Percentiles rank a stretch among this genome's conserved stretches.
These are phyloP conservation scores for Podotricha telesiphe DNA, from an alignment of 2,888 invertebrate genomes.

Conservation along the genomic window DNA sequence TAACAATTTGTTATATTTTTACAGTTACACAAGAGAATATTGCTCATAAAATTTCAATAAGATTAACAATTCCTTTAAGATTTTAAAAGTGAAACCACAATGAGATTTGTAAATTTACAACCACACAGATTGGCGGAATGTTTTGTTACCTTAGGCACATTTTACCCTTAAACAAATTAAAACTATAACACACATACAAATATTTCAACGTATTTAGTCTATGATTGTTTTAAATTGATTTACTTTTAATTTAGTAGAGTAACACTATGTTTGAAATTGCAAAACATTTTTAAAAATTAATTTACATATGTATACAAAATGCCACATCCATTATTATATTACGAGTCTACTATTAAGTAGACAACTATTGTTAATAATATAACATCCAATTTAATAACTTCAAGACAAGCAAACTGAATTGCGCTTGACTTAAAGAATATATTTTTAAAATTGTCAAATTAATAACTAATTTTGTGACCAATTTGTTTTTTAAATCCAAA, in stretches of 20 bases:
- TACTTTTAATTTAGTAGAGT: background rate
- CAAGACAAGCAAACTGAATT: background rate
- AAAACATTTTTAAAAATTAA: background rate
- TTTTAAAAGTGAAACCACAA: constrained; percentile 27
- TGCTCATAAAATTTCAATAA: constrained; percentile 24
- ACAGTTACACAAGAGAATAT: background rate
- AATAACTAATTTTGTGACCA: background rate
- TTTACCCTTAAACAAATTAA: constrained; percentile 50
- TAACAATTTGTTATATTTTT: background rate
- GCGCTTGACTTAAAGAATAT: background rate
- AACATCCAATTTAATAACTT: background rate
- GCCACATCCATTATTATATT: background rate
- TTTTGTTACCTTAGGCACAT: constrained; percentile 62
- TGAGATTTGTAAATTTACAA: constrained; percentile 28
- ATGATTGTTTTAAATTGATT: no score
- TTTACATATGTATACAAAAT: background rate
- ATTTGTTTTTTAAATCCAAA: background rate
- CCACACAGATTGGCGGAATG: constrained; percentile 23
- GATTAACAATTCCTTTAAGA: constrained; percentile 45
- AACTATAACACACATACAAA: constrained; percentile 26
- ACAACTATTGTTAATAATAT: background rate
- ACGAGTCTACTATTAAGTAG: background rate
- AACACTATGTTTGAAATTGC: background rate
- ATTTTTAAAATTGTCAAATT: background rate
- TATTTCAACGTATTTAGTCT: background rate